phyloP scores from a whole-genome alignment of 2,888 invertebrate genomes.

The Drosophila paranaensis region DNA sequence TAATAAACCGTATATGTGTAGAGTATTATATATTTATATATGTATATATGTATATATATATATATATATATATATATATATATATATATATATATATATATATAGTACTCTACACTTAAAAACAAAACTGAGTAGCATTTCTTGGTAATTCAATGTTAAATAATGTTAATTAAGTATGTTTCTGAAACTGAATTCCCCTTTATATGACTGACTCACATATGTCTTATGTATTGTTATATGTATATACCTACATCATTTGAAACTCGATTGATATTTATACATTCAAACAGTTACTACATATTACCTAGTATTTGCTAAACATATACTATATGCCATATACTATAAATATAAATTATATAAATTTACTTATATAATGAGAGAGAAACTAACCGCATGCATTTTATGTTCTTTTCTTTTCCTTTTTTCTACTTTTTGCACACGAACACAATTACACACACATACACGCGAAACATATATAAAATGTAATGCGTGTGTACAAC shows the following conservation, averaged over 20 bases:
- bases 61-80: constrained; percentile 19
- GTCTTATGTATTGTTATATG: constrained; percentile 79
- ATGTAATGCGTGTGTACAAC: constrained; percentile 44
- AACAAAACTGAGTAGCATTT: constrained; percentile 63
- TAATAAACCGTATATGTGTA: too few relatives aligned
- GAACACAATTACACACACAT: constrained; percentile 56
- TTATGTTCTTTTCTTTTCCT: constrained; percentile 83
- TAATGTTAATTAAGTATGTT: constrained; percentile 73
- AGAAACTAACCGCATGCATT: constrained; percentile 84
- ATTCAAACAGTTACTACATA: constrained; percentile 64
- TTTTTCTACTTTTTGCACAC: constrained; percentile 83
- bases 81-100: constrained; percentile 20
- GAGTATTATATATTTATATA: too few relatives aligned
- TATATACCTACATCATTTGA: constrained; percentile 71
- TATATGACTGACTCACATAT: constrained; percentile 73
- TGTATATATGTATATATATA: constrained; percentile 17
- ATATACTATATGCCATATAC: constrained; percentile 49
- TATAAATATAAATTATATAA: constrained; percentile 40
- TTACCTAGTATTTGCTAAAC: constrained; percentile 74
- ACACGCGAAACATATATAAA: constrained; percentile 45
- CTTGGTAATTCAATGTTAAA: constrained; percentile 77
- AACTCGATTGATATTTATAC: constrained; percentile 59
- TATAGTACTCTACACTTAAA: background rate
- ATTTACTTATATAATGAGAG: constrained; percentile 71
- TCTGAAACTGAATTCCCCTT: constrained; percentile 62